Conservation (phyloP, 2,888 invertebrate genomes). For the Thereva nobilitata region DNA sequence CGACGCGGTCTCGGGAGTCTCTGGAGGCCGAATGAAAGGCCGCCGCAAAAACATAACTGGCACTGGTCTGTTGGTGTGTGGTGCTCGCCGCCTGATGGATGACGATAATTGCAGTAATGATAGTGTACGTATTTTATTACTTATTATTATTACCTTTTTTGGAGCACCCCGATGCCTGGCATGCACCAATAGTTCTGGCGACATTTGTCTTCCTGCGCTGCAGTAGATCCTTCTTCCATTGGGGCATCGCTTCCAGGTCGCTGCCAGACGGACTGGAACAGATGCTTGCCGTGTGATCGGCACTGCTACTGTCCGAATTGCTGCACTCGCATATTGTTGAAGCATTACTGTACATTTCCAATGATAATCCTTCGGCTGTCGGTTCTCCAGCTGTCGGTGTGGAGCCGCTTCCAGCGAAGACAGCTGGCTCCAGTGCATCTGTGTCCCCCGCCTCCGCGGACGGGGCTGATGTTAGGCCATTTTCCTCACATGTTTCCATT, state of each 20-base stretch:
- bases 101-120: neutral
- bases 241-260: constrained; percentile 61
- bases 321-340: neutral
- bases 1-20: too few species aligned
- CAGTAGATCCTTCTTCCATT: constrained; percentile 84
- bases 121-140: too few species aligned
- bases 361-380: too few species aligned
- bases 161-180: constrained; percentile 27
- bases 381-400: neutral
- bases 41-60: too few species aligned
- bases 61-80: too few species aligned
- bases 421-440: neutral
- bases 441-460: neutral
- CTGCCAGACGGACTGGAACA: constrained; percentile 3
- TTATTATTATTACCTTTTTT: constrained; percentile 11
- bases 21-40: too few species aligned
- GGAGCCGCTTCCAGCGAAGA: neutral
- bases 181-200: constrained; percentile 50
- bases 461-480: neutral
- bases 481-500: constrained; percentile 23
- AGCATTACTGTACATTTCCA: too few species aligned
- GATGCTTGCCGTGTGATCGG: neutral
- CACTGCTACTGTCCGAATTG: neutral
- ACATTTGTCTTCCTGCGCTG: constrained; percentile 64
- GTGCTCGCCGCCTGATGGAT: neutral